Evolutionary conservation across 2,113 vertebrate genomes (phyloP).

Genomic region (Dissostichus mawsoni): DNA sequence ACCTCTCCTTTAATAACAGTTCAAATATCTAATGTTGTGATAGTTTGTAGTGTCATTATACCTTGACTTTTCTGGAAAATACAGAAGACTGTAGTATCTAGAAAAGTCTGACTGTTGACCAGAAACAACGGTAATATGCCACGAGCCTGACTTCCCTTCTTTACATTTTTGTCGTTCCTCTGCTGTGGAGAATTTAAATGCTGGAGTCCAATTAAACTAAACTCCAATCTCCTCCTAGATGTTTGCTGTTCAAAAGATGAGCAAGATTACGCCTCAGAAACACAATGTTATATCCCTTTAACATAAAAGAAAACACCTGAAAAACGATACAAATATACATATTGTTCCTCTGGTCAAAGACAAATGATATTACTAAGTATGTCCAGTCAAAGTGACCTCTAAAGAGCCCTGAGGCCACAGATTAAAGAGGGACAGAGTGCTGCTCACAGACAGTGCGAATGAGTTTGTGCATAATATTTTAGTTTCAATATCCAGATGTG

Average conservation of each 20-base stretch:
- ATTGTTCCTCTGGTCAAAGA: not conserved
- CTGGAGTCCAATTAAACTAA: no score
- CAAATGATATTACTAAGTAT: not conserved
- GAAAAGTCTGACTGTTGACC: not conserved
- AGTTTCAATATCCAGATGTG: conserved; percentile 4
- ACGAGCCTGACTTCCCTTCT: not conserved
- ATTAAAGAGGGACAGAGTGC: not conserved
- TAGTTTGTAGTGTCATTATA: not conserved
- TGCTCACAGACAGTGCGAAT: not conserved
- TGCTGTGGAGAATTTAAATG: not conserved
- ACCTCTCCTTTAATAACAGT: not conserved
- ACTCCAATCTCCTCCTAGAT: no score
- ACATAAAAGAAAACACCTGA: not conserved
- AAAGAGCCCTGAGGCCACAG: not conserved
- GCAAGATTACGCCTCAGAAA: not conserved
- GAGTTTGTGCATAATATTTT: not conserved
- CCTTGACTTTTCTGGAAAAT: not conserved
- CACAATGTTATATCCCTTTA: not conserved
- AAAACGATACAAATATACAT: not conserved
- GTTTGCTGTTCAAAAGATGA: not conserved
- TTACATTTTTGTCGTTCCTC: not conserved
- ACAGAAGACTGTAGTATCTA: not conserved
- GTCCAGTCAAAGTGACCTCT: not conserved
- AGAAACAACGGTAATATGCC: not conserved
- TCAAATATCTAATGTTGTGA: not conserved